Base-by-base conservation (phyloP, 1,140 invertebrate genomes). In the Euwallacea fornicatus region DNA sequence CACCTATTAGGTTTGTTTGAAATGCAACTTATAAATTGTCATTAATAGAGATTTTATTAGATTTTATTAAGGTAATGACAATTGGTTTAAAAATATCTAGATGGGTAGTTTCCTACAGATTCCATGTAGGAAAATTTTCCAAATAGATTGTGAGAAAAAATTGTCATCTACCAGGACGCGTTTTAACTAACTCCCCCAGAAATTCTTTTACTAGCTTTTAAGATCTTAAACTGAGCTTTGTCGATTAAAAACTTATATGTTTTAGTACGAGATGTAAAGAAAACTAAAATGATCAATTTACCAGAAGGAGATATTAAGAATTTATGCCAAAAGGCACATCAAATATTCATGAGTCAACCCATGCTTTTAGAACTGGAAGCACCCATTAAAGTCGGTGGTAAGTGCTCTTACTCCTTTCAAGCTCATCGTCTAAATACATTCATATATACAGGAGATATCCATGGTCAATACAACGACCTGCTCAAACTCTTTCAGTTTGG, bases 281-380 rank as follows among this genome's bases (percentile, higher is more conserved):
- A 77, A 66, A 73, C 61, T 41, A 93, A 93, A 81, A 91, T 90
- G 81, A 95, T 98, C 75, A 93, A 96, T 83, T 88, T 97, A 84
- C 93, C 93, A 75, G 95, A 97, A 86, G 89, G 89, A 72, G 95
- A 97, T 84, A 95, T 98, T 75, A 88, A 93, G 71, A 93, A 93
- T 7, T 86, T 98, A 63, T 98, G 96, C 82, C 86, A 95, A 68
- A 97, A 96, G 82, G 97, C 91, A 33, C 86, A 96, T 78, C 96
- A 99, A 88, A 98, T 99, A 81, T 99, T 99, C 84, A 87, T 99
- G 73, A 94, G 94, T 79, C 98, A 99, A 83, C 97, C 98, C 4
- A 99, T 99, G 83, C 84, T 99, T 73, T 84, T 99, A 78, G 97
- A 99, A 83, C 83, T 99, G 73, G 97, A 99, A 86, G 97, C 97